A percentile compares a stretch with the other conserved stretches of the same genome.
These are phyloP conservation scores for Otolemur crassicaudatus DNA, from an alignment of 2,797 vertebrate genomes.

Conservation along the genomic window DNA sequence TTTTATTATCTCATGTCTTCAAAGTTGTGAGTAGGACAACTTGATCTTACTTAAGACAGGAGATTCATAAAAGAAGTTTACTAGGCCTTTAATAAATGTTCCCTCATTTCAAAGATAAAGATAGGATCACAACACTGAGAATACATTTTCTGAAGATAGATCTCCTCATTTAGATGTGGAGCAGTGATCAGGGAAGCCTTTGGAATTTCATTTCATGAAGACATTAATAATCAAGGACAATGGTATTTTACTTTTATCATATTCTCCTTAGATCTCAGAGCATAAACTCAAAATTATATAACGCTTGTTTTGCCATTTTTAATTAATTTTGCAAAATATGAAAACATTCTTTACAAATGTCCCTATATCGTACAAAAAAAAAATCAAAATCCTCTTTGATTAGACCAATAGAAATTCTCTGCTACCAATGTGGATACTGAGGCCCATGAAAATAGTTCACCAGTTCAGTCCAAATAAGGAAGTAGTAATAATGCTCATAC, in stretches of 20 bases:
- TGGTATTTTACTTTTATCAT: background rate
- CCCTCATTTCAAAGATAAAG: background rate
- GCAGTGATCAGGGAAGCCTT: background rate
- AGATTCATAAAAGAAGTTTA: background rate
- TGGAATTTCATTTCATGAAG: background rate
- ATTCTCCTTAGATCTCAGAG: background rate
- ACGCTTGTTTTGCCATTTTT: background rate
- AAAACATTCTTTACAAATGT: background rate
- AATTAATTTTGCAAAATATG: constrained; percentile 5
- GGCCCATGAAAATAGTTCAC: background rate
- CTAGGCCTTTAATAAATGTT: background rate
- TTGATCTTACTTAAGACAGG: background rate
- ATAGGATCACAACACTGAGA: background rate
- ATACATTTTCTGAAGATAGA: background rate
- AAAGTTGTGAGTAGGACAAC: background rate
- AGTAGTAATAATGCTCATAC: background rate
- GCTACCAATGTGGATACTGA: background rate
- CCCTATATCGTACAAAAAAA: background rate
- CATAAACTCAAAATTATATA: background rate
- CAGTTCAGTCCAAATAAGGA: background rate
- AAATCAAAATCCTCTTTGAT: background rate
- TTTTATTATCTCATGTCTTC: background rate
- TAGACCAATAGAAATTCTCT: background rate
- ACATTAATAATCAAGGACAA: background rate
- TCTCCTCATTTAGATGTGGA: background rate